Evolutionary conservation across 2,888 invertebrate species (phyloP), one percentile per base, ranked within the genome.

Genomic region (Synanthedon formicaeformis): DNA sequence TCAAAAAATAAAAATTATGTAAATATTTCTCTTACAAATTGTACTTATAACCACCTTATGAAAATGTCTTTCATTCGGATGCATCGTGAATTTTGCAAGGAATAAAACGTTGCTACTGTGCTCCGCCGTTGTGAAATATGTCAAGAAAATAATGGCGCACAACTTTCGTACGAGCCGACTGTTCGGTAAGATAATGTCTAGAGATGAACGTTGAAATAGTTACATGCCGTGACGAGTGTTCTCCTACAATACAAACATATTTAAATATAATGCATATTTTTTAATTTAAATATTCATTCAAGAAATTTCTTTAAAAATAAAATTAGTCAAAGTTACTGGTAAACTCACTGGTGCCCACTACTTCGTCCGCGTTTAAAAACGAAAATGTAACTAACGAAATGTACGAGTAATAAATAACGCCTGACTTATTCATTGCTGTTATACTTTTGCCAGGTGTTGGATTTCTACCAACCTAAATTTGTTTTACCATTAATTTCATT

Each of bases 71-170:
- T 49, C 16, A 13, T 16, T 49, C 49, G 23, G 49, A 70, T 60
- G 65, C 60, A 67, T 66, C 62, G 59, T 69, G 67, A 68, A 72
- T 75, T 73, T 71, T 62, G 62, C 62, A 66, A 60, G 57, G 63
- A 63, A 66, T 69, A 70, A 67, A 71, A 68, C 61, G 69, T 64
- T 63, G 60, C 59, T 61, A 61, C 60, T 60, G 58, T 60, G 60
- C 63, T 65, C 59, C 62, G 60, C 67, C 67, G 70, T 77, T 78
- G 69, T 78, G 73, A 79, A 81, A 81, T 77, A 79, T 71, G 78
- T 79, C 80, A 78, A 72, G 75, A 70, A 78, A 76, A 80, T 79
- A 81, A 78, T 73, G 64, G 71, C 65, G 65, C 61, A 62, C 64
- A 68, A 72, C 63, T 71, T 72, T 65, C 61, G 65, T 60, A 56